phyloP scores from a whole-genome alignment of 2,113 vertebrate genomes.

The Ardeotis arabs region DNA sequence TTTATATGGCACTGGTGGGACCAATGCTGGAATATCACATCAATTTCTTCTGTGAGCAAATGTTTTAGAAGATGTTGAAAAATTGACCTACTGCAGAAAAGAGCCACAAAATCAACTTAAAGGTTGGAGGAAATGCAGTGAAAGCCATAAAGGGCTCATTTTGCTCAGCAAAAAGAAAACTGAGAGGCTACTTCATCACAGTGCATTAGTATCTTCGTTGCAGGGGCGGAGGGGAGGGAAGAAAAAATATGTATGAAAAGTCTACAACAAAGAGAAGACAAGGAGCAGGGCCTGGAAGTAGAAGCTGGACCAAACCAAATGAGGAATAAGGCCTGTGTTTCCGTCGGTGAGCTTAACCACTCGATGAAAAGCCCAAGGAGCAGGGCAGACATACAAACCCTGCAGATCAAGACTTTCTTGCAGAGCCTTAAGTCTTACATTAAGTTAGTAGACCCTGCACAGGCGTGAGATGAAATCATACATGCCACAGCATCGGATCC shows the following conservation, averaged over 20 bases:
- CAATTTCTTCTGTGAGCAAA: constrained; percentile 1
- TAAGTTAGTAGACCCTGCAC: neutral
- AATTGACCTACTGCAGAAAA: constrained; percentile 15
- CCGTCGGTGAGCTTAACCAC: neutral
- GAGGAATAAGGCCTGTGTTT: neutral
- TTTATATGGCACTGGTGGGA: neutral
- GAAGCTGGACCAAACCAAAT: neutral
- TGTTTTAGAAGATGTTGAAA: constrained; percentile 37
- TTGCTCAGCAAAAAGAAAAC: neutral
- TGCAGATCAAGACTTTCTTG: neutral
- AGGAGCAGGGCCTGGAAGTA: neutral
- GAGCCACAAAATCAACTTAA: constrained; percentile 39
- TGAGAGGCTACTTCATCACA: neutral
- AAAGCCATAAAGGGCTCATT: constrained; percentile 22
- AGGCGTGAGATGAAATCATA: neutral
- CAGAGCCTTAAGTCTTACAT: neutral
- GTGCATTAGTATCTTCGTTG: neutral
- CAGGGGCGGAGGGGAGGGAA: rapidly evolving
- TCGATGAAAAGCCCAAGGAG: neutral
- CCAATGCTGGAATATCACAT: neutral
- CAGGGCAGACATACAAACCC: neutral
- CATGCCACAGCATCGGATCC: neutral
- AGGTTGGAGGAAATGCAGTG: constrained; percentile 32
- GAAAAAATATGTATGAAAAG: neutral
- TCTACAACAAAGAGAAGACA: neutral